A percentile compares a stretch with the other conserved stretches of the same genome.
Conservation (phyloP, 1,140 invertebrate species). For the Formica selysi region DNA sequence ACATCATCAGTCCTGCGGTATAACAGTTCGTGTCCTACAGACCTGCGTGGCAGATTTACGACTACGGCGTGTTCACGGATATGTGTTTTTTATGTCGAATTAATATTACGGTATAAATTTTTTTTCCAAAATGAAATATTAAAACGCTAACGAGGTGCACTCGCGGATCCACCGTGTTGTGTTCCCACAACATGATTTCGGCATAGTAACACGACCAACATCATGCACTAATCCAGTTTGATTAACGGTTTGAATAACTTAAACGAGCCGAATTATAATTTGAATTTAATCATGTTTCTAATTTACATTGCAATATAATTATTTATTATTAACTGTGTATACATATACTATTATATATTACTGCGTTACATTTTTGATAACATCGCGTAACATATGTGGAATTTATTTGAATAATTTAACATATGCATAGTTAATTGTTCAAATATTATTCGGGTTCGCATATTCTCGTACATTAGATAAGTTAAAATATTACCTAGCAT, state of each 20-base stretch:
- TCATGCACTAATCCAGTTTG: conserved; percentile 20
- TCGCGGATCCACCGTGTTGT: background rate
- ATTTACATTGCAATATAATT: conserved; percentile 30
- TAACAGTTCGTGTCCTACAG: conserved; percentile 32
- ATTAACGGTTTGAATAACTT: conserved; percentile 52
- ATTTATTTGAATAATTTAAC: conserved; percentile 41
- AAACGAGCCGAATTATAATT: conserved; percentile 42
- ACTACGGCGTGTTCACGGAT: conserved; percentile 8
- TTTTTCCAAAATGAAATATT: conserved; percentile 53
- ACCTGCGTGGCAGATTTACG: conserved; percentile 45
- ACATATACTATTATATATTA: background rate
- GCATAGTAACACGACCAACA: background rate
- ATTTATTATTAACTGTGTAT: conserved; percentile 35
- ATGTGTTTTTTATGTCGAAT: conserved; percentile 56
- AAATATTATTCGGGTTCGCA: conserved; percentile 33
- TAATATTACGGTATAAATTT: conserved; percentile 57
- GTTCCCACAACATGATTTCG: background rate
- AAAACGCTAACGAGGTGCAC: conserved; percentile 27
- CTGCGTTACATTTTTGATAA: conserved; percentile 2
- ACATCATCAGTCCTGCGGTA: conserved; percentile 46
- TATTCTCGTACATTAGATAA: no score
- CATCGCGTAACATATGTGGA: background rate
- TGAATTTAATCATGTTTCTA: conserved; percentile 40
- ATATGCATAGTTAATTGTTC: conserved; percentile 32
- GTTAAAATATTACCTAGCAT: no score